Conservation (phyloP, 2,797 vertebrate species). For the Chelonia mydas region DNA sequence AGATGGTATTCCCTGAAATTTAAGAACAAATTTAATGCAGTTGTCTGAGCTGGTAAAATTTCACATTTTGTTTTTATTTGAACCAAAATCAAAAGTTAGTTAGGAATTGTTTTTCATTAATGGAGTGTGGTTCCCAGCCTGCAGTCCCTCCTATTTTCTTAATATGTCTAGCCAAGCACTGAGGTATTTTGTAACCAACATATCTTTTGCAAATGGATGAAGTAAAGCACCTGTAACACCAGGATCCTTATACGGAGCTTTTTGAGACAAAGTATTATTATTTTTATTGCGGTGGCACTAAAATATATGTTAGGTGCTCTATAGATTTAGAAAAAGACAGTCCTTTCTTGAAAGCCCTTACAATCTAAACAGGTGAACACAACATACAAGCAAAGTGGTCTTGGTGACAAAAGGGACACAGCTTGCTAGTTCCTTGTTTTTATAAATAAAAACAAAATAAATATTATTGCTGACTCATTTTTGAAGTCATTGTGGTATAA, state of each 20-base stretch:
- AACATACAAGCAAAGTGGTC: background rate
- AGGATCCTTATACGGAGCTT: fast-evolving
- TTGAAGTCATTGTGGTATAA: background rate
- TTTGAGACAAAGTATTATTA: fast-evolving
- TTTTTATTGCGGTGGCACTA: background rate
- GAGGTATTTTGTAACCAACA: background rate
- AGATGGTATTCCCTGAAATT: background rate
- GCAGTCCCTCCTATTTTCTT: background rate
- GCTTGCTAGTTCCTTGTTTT: background rate
- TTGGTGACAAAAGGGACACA: background rate
- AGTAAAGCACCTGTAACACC: background rate
- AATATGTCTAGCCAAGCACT: background rate
- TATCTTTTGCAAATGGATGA: background rate
- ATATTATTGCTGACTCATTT: background rate
- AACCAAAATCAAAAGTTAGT: background rate
- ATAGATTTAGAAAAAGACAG: background rate
- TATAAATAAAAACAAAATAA: fast-evolving
- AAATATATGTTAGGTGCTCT: background rate
- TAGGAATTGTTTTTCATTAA: background rate
- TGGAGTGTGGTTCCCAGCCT: background rate
- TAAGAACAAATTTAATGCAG: background rate
- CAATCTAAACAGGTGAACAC: background rate
- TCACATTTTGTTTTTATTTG: background rate
- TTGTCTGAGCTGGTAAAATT: background rate
- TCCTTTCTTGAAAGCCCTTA: background rate